Evolutionary conservation across 1,140 invertebrate species (phyloP).

Genomic region (Polyergus mexicanus): DNA sequence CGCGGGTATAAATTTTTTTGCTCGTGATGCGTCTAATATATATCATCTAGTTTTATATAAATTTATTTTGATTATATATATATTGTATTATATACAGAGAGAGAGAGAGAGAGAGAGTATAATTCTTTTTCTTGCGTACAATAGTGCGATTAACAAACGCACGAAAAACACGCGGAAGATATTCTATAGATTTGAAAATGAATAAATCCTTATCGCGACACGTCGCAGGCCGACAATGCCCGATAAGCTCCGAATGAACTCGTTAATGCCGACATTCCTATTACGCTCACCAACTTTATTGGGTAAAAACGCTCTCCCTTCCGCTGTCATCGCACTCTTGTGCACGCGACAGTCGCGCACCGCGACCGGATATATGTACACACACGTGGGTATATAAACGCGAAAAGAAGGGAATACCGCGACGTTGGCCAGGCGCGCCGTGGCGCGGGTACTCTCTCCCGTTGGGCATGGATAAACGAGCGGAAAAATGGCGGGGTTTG

Average conservation of each 20-base stretch:
- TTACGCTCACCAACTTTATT: conserved; percentile 73
- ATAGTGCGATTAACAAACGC: conserved; percentile 26
- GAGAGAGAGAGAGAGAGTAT: too few species aligned
- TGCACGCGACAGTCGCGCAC: conserved; percentile 70
- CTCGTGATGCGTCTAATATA: neutral
- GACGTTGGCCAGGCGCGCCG: conserved; percentile 50
- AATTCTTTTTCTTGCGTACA: conserved; percentile 15
- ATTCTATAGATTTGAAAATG: conserved; percentile 58
- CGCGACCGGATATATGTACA: conserved; percentile 27
- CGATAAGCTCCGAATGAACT: conserved; percentile 63
- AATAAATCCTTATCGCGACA: conserved; percentile 62
- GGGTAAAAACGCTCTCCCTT: conserved; percentile 74
- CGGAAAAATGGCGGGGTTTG: conserved; percentile 83
- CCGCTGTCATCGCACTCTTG: conserved; percentile 70
- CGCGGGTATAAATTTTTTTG: neutral
- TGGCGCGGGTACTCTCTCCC: conserved; percentile 65
- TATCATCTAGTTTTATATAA: too few species aligned
- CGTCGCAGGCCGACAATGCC: conserved; percentile 51
- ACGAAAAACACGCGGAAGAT: conserved; percentile 53
- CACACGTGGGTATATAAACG: conserved; percentile 51
- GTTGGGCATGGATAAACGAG: conserved; percentile 80
- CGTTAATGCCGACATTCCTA: conserved; percentile 71
- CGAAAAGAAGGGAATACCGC: conserved; percentile 68
- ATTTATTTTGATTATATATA: too few species aligned
- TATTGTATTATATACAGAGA: too few species aligned